Evolutionary conservation across 2,888 invertebrate genomes (phyloP).

Genomic region (Lepidocyrtinus sp.): DNA sequence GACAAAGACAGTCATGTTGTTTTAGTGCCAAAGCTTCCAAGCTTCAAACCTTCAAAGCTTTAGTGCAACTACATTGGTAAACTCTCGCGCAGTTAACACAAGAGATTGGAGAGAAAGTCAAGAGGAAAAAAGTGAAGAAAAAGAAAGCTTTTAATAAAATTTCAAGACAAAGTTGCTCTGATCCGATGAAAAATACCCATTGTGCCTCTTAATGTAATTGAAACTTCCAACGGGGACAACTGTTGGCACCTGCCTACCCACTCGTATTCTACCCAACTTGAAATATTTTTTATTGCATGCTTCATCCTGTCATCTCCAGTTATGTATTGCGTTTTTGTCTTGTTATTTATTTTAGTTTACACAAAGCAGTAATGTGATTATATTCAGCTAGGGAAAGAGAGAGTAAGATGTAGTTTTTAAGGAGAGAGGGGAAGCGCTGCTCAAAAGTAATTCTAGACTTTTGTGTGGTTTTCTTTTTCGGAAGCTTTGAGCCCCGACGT

Average conservation of each 20-base stretch:
- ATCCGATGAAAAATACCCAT: conserved; percentile 62
- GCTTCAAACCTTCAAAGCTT: too few relatives aligned
- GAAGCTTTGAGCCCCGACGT: neutral
- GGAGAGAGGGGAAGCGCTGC: neutral
- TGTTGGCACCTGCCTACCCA: conserved; percentile 60
- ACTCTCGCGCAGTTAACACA: too few relatives aligned
- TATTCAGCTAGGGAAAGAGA: conserved; percentile 1
- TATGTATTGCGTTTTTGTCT: conserved; percentile 38
- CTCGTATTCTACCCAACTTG: conserved; percentile 33
- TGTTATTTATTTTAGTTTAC: conserved; percentile 20
- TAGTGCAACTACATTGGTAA: too few relatives aligned
- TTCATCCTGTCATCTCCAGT: conserved; percentile 56
- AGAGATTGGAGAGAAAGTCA: conserved; percentile 9
- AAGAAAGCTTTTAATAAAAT: conserved; percentile 61
- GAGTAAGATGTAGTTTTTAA: neutral
- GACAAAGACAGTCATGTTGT: neutral
- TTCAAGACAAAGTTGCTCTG: conserved; percentile 61
- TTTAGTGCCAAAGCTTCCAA: neutral
- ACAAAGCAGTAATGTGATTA: conserved; percentile 15
- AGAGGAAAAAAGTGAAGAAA: conserved; percentile 23
- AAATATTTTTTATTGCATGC: conserved; percentile 52
- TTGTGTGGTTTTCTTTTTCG: conserved; percentile 2
- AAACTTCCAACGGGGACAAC: conserved; percentile 60
- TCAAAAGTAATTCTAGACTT: neutral
- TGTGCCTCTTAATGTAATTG: conserved; percentile 63